Conservation (phyloP, 1,140 invertebrate genomes). For the Aleiodes sp. region DNA sequence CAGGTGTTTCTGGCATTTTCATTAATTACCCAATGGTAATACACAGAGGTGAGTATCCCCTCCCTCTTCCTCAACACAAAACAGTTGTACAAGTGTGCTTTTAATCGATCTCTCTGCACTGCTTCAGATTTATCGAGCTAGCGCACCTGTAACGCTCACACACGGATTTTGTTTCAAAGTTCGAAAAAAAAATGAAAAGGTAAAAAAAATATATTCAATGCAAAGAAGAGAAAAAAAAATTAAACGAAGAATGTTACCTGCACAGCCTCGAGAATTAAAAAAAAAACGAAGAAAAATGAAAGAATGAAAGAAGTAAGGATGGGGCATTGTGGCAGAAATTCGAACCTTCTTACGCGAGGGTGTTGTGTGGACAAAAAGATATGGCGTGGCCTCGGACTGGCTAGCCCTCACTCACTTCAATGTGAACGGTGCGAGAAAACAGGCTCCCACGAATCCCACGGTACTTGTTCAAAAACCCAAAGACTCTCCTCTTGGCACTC, state of each 20-base stretch:
- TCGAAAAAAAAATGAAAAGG: background rate
- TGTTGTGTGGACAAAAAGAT: conserved; percentile 46
- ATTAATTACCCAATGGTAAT: conserved; percentile 59
- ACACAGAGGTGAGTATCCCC: conserved; percentile 36
- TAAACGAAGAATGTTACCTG: background rate
- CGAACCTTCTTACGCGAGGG: conserved; percentile 44
- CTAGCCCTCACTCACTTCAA: background rate
- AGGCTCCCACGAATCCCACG: conserved; percentile 53
- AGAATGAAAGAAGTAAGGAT: conserved; percentile 21
- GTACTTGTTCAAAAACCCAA: conserved; percentile 40
- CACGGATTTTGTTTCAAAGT: conserved; percentile 5
- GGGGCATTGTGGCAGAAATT: conserved; percentile 48
- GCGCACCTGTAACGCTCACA: background rate
- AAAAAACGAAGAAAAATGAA: background rate
- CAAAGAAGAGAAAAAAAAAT: background rate
- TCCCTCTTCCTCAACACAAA: background rate
- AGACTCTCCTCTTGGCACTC: conserved; percentile 44
- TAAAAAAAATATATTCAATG: background rate
- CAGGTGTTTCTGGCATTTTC: conserved; percentile 61
- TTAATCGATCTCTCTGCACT: conserved; percentile 13
- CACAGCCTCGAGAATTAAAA: background rate
- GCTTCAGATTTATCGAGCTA: too few relatives aligned
- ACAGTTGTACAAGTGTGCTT: background rate
- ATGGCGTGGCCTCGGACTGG: conserved; percentile 39
- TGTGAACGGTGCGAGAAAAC: conserved; percentile 44